phyloP scores from a whole-genome alignment of 1,140 invertebrate genomes.

The Hesperophylax magnus region DNA sequence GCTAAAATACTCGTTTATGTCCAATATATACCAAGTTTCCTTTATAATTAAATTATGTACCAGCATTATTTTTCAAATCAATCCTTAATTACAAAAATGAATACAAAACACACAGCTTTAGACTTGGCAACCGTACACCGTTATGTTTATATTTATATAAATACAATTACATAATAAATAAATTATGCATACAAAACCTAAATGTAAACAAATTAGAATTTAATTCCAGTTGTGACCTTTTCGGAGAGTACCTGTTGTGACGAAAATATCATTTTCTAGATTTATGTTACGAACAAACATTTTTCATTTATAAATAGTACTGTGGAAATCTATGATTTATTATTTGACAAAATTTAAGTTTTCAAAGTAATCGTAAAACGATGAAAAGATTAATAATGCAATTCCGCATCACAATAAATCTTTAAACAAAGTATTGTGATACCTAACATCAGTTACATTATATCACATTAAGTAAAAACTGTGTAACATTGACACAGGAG shows the following conservation, averaged over 20 bases:
- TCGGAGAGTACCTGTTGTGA: constrained; percentile 12
- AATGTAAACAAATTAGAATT: constrained; percentile 10
- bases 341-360: too few species aligned
- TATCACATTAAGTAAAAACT: too few species aligned
- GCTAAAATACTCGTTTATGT: constrained; percentile 51
- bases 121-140: constrained; percentile 44
- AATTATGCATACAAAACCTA: constrained; percentile 21
- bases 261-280: constrained; percentile 6
- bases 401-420: too few species aligned
- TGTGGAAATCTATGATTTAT: neutral
- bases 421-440: too few species aligned
- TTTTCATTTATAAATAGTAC: neutral
- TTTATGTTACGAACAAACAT: neutral
- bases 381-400: too few species aligned
- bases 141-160: neutral
- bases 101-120: constrained; percentile 43
- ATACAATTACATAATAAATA: constrained; percentile 19
- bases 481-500: too few species aligned
- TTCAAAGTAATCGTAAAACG: too few species aligned
- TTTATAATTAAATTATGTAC: constrained; percentile 53
- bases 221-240: constrained; percentile 35
- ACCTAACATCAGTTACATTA: too few species aligned
- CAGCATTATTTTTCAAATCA: constrained; percentile 55
- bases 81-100: constrained; percentile 22
- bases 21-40: constrained; percentile 51